These are phyloP conservation scores for Odontomyia ornata DNA, from an alignment of 2,888 invertebrate species.

Conservation along the genomic window DNA sequence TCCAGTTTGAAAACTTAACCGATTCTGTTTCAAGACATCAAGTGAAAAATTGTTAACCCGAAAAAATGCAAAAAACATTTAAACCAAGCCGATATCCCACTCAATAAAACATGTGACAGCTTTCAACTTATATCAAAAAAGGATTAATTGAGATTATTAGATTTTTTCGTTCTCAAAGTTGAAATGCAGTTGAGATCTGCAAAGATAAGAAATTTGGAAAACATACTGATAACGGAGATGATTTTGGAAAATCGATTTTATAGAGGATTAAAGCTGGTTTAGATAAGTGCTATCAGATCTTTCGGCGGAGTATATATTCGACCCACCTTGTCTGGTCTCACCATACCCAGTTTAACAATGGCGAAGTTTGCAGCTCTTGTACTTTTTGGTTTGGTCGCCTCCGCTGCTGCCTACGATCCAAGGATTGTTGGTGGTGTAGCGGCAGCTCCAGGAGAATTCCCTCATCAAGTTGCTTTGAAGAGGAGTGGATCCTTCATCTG, in stretches of 20 bases:
- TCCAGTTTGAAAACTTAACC: too few relatives aligned
- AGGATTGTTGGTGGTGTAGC: constrained; percentile 60
- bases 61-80: too few relatives aligned
- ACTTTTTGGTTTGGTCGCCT: constrained; percentile 24
- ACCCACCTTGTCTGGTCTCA: neutral
- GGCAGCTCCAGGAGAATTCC: constrained; percentile 59
- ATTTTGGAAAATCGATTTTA: neutral
- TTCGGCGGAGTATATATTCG: constrained; percentile 15
- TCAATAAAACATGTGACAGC: too few relatives aligned
- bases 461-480: constrained; percentile 60
- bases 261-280: neutral
- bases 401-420: constrained; percentile 28
- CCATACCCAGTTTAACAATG: constrained; percentile 14
- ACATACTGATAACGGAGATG: neutral
- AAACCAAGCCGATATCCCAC: too few relatives aligned
- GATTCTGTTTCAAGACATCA: too few relatives aligned
- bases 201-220: neutral
- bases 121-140: too few relatives aligned
- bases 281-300: neutral
- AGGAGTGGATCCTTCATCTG: constrained; percentile 55
- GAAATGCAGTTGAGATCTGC: too few relatives aligned
- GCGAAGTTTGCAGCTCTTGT: constrained; percentile 30
- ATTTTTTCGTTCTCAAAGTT: neutral
- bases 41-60: too few relatives aligned
- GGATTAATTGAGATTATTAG: neutral